Base-by-base conservation (phyloP, 1,140 invertebrate species). In the Listronotus bonariensis region DNA sequence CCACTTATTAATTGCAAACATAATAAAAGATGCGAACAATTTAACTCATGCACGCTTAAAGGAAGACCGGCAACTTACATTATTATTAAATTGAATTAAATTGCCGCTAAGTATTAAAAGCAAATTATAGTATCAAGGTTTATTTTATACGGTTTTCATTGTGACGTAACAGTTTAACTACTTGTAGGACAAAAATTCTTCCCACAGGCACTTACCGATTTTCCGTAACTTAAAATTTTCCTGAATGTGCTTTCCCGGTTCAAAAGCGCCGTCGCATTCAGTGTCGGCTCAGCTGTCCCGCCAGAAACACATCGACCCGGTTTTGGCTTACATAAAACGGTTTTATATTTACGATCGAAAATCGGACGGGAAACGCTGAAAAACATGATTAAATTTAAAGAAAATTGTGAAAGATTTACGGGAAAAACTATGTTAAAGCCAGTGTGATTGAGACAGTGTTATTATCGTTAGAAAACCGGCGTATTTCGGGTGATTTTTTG, bases 241-340 rank as follows among this genome's bases (percentile, higher is more conserved):
- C 61, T 38, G 51, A 40, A 41, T 49, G 18, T 26, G 41, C 32
- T 64, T 64, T 54, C 61, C 53, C 41, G 34, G 53, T 49, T 48
- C 18, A 42, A 31, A 42, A 54, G 61, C 61, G 61, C 61, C 61
- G 61, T 56, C 61, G 61, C 61, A 64, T 64, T 64, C 36, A 64
- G 61, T 64, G 17, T 46, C 52, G 43, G 53, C 61, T 64, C 52
- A 64, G 61, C 61, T 64, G 61, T 64, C 38, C 14, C 14, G 53
- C 46, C 49, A 32, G 61, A 56, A 40, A 32, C 34, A 51, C 38
- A 62, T 49, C 61, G 61, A 56, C 53, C 59, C 46, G 26, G 61
- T 26, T 36, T 48, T 42, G 42, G 43, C 3, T 26, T 15, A 9
- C 14, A 18, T 26, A 5, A 11, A 17, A 15, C 14, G 11, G 36